Evolutionary conservation across 2,888 invertebrate species (phyloP).

Genomic region (Drosophila multiciliata): DNA sequence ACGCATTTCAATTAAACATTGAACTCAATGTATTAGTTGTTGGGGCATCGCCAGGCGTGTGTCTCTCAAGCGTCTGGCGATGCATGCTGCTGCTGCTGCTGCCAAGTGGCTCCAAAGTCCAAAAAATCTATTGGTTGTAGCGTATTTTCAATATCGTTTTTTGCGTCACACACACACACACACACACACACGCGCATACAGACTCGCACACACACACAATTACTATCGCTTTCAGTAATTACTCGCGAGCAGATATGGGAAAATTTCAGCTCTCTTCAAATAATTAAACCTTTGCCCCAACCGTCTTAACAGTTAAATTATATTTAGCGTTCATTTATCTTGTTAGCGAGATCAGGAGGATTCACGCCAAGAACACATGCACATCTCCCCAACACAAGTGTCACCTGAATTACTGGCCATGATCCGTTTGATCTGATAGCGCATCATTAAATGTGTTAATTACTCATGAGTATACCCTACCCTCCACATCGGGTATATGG

Average conservation of each 20-base stretch:
- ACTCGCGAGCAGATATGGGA: conserved; percentile 20
- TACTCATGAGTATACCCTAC: conserved; percentile 17
- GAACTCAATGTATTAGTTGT: conserved; percentile 34
- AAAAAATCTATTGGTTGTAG: conserved; percentile 25
- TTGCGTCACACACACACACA: conserved; percentile 38
- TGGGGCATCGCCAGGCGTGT: conserved; percentile 25
- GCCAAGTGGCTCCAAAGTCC: conserved; percentile 52
- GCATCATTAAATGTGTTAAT: conserved; percentile 42
- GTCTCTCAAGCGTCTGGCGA: conserved; percentile 39
- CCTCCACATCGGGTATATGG: not conserved
- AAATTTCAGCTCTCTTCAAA: conserved; percentile 20
- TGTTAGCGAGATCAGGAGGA: conserved; percentile 44
- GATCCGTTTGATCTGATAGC: conserved; percentile 38
- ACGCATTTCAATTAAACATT: conserved; percentile 30
- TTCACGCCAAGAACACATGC: conserved; percentile 65
- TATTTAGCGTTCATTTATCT: conserved; percentile 42
- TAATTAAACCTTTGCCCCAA: conserved; percentile 17
- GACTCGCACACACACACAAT: not conserved
- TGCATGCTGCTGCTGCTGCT: conserved; percentile 14
- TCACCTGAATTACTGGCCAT: conserved; percentile 48
- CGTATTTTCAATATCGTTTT: conserved; percentile 50
- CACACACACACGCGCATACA: not conserved
- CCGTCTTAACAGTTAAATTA: conserved; percentile 13
- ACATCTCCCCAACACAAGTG: conserved; percentile 33
- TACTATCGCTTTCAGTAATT: conserved; percentile 23